Evolutionary conservation across 2,797 vertebrate genomes (phyloP), one percentile per base, ranked within the genome.

Genomic region (Kryptolebias ocellatus): DNA sequence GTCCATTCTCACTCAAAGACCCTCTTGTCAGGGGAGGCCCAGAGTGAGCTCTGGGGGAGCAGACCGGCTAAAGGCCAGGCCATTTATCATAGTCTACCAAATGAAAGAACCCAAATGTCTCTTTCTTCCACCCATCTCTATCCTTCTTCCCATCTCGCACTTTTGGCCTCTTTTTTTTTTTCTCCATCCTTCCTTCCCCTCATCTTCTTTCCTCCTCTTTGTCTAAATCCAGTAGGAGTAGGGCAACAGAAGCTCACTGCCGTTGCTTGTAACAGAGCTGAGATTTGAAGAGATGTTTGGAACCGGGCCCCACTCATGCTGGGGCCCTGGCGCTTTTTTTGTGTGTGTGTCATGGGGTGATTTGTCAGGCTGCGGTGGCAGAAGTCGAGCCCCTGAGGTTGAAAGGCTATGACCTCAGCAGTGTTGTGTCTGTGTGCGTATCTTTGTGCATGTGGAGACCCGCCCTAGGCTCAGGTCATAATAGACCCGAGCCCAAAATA

Each of bases 351-450:
- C 59, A 69, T 74, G 81, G 92, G 95, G 92, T 89, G 93, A 98
- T 98, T 97, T 98, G 96, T 98, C 96, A 98, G 96, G 95, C 91
- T 92, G 91, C 68, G 89, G 95, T 97, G 96, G 96, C 96, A 98
- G 95, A 97, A 98, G 98, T 99, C 96, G 96, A 97, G 96, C 95
- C 95, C 95, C 93, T 84, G 92, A 95, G 96, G 97, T 96, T 98
- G 95, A 98, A 97, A 98, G 96, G 96, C 96, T 96, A 92, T 96
- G 96, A 98, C 97, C 98, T 94, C 94, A 95, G 94, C 93, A 96
- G 95, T 95, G 94, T 92, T 94, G 90, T 88, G 94, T 94, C 94
- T 92, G 70, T 84, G 58, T 75, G 53, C 79, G 72, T 83, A 69
- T 67, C n/a, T 63, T 72, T 81, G 77, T 76, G 71, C 64, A 52